phyloP scores from a whole-genome alignment of 2,888 invertebrate species.

The Ctenicera cuprea region DNA sequence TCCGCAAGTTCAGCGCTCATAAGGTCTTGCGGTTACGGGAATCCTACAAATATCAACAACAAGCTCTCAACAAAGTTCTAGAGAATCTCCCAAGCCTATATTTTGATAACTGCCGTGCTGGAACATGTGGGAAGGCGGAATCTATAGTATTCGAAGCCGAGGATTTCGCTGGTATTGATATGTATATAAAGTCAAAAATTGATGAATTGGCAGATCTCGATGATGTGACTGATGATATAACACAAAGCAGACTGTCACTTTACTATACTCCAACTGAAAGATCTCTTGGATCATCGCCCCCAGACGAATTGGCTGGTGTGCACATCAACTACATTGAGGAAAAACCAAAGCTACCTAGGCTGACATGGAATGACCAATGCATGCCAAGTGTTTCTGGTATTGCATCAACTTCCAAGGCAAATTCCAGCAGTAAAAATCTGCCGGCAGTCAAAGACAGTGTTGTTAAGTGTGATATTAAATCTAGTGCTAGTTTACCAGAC shows the following conservation, averaged over 20 bases:
- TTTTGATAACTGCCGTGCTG: conserved; percentile 94
- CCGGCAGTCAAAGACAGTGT: conserved; percentile 30
- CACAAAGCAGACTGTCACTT: conserved; percentile 82
- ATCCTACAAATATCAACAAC: conserved; percentile 97
- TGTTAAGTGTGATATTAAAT: conserved; percentile 62
- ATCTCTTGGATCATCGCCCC: conserved; percentile 72
- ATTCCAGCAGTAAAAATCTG: conserved; percentile 42
- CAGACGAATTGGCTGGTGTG: conserved; percentile 74
- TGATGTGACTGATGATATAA: conserved; percentile 72
- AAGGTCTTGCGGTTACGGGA: conserved; percentile 92
- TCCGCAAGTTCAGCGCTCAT: conserved; percentile 95
- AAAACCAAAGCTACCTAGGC: conserved; percentile 57
- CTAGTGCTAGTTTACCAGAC: conserved; percentile 73
- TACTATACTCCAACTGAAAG: conserved; percentile 90
- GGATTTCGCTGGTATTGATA: conserved; percentile 79
- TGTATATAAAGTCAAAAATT: conserved; percentile 81
- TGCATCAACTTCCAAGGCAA: background rate
- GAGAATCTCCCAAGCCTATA: conserved; percentile 94
- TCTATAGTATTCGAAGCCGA: conserved; percentile 82
- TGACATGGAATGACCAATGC: conserved; percentile 57
- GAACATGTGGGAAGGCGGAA: conserved; percentile 86
- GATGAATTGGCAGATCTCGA: conserved; percentile 77
- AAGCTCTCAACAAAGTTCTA: conserved; percentile 93
- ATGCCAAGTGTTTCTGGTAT: conserved; percentile 27
- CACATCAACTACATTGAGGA: conserved; percentile 82